Evolutionary conservation across 2,888 invertebrate genomes (phyloP).

Genomic region (Cantharis rufa): DNA sequence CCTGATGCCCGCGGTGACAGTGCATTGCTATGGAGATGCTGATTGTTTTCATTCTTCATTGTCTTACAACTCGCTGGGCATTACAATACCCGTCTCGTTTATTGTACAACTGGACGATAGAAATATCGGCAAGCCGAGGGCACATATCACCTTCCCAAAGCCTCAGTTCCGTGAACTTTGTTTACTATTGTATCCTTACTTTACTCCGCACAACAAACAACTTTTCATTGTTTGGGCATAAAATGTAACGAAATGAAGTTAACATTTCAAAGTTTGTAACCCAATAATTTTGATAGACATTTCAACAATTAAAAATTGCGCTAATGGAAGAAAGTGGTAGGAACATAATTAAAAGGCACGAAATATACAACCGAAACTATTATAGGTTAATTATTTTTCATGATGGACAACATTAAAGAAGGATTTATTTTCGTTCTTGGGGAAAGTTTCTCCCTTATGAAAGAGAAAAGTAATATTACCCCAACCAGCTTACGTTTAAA

Average conservation of each 20-base stretch:
- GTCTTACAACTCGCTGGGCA: constrained; percentile 36
- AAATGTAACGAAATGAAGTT: neutral
- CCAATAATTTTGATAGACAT: neutral
- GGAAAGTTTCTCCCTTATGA: constrained; percentile 26
- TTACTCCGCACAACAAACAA: constrained; percentile 11
- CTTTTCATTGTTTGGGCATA: neutral
- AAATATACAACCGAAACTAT: neutral
- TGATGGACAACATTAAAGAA: neutral
- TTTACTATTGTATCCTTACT: constrained; percentile 34
- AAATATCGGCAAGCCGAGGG: constrained; percentile 36
- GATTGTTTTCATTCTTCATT: constrained; percentile 41
- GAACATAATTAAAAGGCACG: neutral
- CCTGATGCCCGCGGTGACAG: constrained; percentile 39
- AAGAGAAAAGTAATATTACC: constrained; percentile 30
- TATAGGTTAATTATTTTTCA: constrained; percentile 1
- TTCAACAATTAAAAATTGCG: neutral
- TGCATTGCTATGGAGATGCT: constrained; percentile 42
- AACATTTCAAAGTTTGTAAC: neutral
- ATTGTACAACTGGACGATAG: constrained; percentile 36
- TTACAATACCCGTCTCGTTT: constrained; percentile 39
- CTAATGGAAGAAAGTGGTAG: neutral
- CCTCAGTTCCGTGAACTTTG: constrained; percentile 39
- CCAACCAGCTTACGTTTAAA: constrained; percentile 28
- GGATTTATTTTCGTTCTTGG: constrained; percentile 16
- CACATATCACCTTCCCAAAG: constrained; percentile 40